Conservation (phyloP, 2,113 vertebrate genomes). For the Aegithalos caudatus region DNA sequence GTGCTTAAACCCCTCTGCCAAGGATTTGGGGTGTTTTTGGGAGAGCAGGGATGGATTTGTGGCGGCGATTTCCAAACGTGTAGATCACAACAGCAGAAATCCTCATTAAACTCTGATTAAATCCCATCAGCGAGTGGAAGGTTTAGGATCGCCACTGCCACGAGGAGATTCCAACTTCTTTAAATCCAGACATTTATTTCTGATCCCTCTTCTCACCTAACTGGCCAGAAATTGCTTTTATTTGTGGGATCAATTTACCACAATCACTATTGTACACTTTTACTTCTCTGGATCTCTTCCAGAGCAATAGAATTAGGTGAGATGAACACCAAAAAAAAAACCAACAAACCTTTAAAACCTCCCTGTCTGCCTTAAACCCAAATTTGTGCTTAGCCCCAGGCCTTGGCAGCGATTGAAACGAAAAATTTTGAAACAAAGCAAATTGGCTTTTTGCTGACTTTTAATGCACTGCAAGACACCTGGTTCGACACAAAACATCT, state of each 20-base stretch:
- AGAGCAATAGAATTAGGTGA: constrained; percentile 53
- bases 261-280: not conserved
- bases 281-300: constrained; percentile 18
- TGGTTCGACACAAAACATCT: constrained; percentile 68
- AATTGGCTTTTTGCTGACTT: constrained; percentile 74
- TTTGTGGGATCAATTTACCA: not conserved
- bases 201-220: not conserved
- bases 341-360: not conserved
- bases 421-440: constrained; percentile 69
- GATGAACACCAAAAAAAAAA: not conserved
- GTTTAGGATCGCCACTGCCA: not conserved
- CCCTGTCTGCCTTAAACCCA: constrained; percentile 45
- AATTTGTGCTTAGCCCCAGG: constrained; percentile 62
- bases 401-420: constrained; percentile 73
- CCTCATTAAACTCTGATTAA: not conserved
- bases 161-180: not conserved
- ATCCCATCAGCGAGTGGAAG: not conserved
- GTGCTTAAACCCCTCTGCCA: not conserved
- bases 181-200: not conserved
- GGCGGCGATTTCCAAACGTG: not conserved
- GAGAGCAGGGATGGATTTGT: not conserved
- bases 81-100: not conserved
- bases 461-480: constrained; percentile 65
- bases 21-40: not conserved
- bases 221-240: not conserved